Conservation (phyloP, 2,888 invertebrate species). For the Frankliniella fusca region DNA sequence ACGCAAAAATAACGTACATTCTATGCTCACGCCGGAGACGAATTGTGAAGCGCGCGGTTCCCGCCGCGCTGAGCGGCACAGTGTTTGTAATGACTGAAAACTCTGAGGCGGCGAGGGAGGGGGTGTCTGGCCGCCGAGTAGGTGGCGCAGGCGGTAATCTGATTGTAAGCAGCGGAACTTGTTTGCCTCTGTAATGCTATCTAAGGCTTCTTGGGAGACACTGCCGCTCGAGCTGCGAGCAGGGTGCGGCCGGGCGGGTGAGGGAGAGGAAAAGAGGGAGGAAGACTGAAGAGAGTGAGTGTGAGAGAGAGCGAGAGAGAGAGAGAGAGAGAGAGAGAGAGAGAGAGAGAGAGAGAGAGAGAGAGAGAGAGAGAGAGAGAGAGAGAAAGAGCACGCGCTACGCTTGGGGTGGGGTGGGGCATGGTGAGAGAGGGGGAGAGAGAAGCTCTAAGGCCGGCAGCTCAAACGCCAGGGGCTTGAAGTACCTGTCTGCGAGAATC, state of each 20-base stretch:
- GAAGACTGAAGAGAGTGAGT: no score
- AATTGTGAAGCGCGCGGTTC: no score
- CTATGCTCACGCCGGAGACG: no score
- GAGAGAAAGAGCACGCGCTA: no score
- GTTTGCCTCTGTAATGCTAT: slow-evolving; percentile 4
- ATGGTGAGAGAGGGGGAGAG: background rate
- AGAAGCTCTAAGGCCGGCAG: no score
- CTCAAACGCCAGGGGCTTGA: no score
- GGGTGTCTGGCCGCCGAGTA: no score
- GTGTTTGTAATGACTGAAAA: no score
- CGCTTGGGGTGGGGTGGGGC: background rate
- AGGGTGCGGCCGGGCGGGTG: background rate
- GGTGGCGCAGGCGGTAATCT: background rate
- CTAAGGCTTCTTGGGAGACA: slow-evolving; percentile 13
- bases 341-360: background rate
- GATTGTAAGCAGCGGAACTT: background rate
- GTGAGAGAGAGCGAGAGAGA: background rate
- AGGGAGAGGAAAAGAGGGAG: background rate
- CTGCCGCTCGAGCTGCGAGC: background rate
- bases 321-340: background rate
- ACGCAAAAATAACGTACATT: no score
- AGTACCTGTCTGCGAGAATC: no score
- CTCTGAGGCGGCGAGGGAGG: no score
- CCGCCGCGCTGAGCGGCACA: no score
- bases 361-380: background rate